A percentile compares a stretch with the other conserved stretches of the same genome.
Evolutionary conservation across 2,888 invertebrate genomes (phyloP).

Genomic region (Ceriagrion tenellum): DNA sequence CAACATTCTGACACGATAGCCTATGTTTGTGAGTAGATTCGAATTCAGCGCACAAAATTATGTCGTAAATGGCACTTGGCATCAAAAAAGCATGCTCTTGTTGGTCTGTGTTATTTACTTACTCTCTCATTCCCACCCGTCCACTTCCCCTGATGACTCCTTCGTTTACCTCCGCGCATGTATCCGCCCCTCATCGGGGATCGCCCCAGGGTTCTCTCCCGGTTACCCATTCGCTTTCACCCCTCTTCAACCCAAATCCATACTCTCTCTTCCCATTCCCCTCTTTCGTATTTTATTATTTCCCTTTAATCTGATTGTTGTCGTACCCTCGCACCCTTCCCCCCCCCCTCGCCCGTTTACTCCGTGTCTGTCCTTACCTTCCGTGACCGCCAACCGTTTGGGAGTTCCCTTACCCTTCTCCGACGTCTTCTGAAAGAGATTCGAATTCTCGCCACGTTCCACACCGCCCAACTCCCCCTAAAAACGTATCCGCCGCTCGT

Average conservation of each 20-base stretch:
- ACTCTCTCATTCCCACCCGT: too few relatives aligned
- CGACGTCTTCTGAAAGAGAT: neutral
- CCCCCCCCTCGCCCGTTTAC: neutral
- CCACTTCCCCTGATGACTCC: neutral
- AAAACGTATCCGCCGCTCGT: neutral
- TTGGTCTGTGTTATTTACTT: too few relatives aligned
- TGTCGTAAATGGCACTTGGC: too few relatives aligned
- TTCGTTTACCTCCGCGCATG: neutral
- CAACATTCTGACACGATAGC: too few relatives aligned
- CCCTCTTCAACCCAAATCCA: neutral
- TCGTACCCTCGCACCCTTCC: neutral
- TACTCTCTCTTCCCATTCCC: neutral
- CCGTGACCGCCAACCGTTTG: neutral
- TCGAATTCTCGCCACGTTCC: neutral
- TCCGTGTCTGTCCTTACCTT: neutral
- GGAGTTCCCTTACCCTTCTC: neutral
- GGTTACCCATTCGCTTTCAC: neutral
- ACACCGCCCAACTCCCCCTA: too few relatives aligned
- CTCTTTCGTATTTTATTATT: neutral
- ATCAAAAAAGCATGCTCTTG: too few relatives aligned
- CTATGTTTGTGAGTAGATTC: too few relatives aligned
- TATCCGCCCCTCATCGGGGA: too few relatives aligned
- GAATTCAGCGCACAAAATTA: too few relatives aligned
- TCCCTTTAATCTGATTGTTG: constrained; percentile 2
- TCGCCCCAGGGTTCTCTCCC: too few relatives aligned